Conservation (phyloP, 2,797 vertebrate genomes). For the Microctenopoma steveboyesi region DNA sequence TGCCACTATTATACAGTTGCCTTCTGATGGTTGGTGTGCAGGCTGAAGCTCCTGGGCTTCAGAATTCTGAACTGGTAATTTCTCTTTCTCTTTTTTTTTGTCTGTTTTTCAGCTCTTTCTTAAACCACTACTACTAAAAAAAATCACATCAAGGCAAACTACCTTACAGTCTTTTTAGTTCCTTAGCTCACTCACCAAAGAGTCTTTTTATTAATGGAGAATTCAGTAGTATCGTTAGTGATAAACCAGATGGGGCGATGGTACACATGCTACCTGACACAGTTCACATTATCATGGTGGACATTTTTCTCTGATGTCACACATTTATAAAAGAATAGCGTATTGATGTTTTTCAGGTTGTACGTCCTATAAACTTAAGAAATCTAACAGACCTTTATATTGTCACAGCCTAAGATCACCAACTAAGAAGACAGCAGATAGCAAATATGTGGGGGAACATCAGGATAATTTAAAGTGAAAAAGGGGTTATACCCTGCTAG, state of each 20-base stretch:
- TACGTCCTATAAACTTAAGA: too few relatives aligned
- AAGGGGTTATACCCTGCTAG: too few relatives aligned
- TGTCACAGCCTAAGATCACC: too few relatives aligned
- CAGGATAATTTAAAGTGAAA: too few relatives aligned
- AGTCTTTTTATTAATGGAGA: constrained; percentile 27
- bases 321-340: too few relatives aligned
- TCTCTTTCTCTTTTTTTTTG: constrained; percentile 22
- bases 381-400: too few relatives aligned
- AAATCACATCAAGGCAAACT: constrained; percentile 11
- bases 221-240: not conserved
- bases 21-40: constrained; percentile 12
- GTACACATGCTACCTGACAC: not conserved
- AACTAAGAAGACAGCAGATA: too few relatives aligned
- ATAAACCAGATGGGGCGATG: not conserved
- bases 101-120: constrained; percentile 58
- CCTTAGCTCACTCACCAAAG: constrained; percentile 28
- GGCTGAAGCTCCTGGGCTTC: constrained; percentile 10
- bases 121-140: constrained; percentile 30
- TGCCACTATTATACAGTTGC: not conserved
- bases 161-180: constrained; percentile 34
- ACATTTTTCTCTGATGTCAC: too few relatives aligned
- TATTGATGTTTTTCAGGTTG: too few relatives aligned
- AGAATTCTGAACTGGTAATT: constrained; percentile 20
- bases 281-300: too few relatives aligned
- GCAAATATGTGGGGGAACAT: too few relatives aligned